A percentile compares a stretch with the other conserved stretches of the same genome.
Evolutionary conservation across 2,797 vertebrate species (phyloP).

Genomic region (Buceros bicornis): DNA sequence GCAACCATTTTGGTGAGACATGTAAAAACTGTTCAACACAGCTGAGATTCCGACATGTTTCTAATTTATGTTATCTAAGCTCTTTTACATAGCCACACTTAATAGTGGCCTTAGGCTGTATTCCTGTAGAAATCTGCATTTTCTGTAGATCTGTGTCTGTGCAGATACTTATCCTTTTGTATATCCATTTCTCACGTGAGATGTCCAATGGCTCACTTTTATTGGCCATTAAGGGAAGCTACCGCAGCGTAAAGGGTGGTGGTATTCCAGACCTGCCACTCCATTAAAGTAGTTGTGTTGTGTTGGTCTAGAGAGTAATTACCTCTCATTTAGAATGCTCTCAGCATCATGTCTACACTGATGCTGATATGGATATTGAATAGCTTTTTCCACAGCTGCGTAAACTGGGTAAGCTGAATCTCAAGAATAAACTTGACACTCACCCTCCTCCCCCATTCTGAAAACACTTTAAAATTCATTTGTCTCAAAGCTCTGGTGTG

Average conservation of each 20-base stretch:
- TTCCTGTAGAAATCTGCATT: background rate
- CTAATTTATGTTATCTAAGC: background rate
- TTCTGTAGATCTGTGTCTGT: background rate
- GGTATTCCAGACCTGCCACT: background rate
- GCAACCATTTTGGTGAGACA: background rate
- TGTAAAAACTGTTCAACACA: background rate
- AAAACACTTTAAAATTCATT: conserved; percentile 11
- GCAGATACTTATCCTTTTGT: background rate
- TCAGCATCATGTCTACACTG: background rate
- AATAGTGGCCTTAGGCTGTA: background rate
- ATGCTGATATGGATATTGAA: background rate
- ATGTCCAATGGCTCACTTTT: background rate
- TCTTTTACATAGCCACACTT: background rate
- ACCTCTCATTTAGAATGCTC: background rate
- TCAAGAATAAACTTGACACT: background rate
- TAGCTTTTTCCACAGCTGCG: background rate
- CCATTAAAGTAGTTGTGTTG: background rate
- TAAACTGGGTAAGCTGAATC: background rate
- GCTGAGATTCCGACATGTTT: background rate
- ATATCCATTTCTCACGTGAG: background rate
- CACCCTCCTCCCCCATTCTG: background rate
- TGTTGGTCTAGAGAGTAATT: background rate
- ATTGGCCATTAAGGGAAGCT: background rate
- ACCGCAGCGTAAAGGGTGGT: background rate
- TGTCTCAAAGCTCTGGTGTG: background rate